Base-by-base conservation (phyloP, 2,113 vertebrate genomes). In the Psephotus haematonotus region DNA sequence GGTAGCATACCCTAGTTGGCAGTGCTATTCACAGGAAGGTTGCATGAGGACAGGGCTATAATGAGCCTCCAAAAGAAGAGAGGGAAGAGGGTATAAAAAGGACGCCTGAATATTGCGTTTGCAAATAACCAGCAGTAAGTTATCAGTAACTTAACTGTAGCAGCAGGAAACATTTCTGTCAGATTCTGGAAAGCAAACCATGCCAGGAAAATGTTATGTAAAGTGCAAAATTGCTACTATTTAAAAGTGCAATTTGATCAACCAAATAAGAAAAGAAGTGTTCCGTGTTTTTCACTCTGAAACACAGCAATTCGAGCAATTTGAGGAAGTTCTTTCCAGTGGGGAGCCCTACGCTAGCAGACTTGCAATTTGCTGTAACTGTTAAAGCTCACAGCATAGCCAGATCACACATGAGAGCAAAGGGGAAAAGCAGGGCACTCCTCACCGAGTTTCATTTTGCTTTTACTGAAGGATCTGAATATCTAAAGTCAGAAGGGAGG, bases 61-160 rank as follows among this genome's bases (percentile, higher is more conserved):
- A 11, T 13, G 43, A 46, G 41, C 1, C 52, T 24, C 11, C 5
- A 23, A 10, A 11, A 44, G 59, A 72, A 46, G 10, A 31, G 15
- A 5, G 9, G 12, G 13, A 11, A 5, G 9, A 35, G 6, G 9
- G 6, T 47, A 68, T 67, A 25, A 68, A 94, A 86, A 87, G 18
- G 47, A 82, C 76, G 49, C 59, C 70, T 82, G 80, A 92, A 63
- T 41, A 43, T n/a, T 39, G 23, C 4, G 6, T 60, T 95, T 92
- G 91, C 93, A 95, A 96, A 93, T 87, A 94, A 84, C 91, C 37
- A 94, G 44, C 81, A 85, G 62, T 65, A 74, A 83, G 76, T 86
- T 95, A 93, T 25, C 72, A 86, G 68, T 57, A 83, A 88, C n/a
- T 80, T 85, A 82, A 88, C 65, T 4, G 4, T 62, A 82, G 91